Evolutionary conservation across 2,888 invertebrate species (phyloP).

Genomic region (Ophioninae sp.): DNA sequence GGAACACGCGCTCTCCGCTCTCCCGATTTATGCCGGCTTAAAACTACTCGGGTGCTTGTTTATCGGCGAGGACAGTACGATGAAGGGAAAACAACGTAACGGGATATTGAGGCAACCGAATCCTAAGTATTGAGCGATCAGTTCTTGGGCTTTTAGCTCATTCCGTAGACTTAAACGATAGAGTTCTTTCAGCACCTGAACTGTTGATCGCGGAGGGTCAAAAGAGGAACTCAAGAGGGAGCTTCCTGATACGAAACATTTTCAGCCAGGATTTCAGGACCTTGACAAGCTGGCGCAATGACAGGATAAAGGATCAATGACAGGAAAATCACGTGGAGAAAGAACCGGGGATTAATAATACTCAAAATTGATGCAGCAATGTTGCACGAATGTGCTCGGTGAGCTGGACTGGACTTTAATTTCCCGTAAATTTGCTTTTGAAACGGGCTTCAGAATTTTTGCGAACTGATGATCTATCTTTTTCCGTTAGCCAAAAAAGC

Average conservation of each 20-base stretch:
- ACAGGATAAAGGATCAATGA: not conserved
- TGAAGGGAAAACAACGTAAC: not conserved
- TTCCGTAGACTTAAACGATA: not conserved
- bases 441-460: not conserved
- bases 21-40: constrained; percentile 7
- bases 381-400: not conserved
- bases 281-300: not conserved
- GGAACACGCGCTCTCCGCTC: not conserved
- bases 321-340: not conserved
- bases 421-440: not conserved
- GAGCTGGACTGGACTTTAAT: not conserved
- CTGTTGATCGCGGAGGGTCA: not conserved
- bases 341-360: not conserved
- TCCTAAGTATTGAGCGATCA: not conserved
- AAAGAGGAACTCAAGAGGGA: not conserved
- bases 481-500: not conserved
- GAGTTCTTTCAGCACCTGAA: not conserved
- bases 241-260: not conserved
- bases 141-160: not conserved
- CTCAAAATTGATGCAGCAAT: not conserved
- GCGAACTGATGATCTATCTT: not conserved
- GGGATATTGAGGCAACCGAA: not conserved
- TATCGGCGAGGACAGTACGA: not conserved
- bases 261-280: not conserved
- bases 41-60: not conserved